Percentiles rank a stretch among this genome's conserved stretches.
Conservation (phyloP, 1,140 invertebrate species). For the Zophobas morio region DNA sequence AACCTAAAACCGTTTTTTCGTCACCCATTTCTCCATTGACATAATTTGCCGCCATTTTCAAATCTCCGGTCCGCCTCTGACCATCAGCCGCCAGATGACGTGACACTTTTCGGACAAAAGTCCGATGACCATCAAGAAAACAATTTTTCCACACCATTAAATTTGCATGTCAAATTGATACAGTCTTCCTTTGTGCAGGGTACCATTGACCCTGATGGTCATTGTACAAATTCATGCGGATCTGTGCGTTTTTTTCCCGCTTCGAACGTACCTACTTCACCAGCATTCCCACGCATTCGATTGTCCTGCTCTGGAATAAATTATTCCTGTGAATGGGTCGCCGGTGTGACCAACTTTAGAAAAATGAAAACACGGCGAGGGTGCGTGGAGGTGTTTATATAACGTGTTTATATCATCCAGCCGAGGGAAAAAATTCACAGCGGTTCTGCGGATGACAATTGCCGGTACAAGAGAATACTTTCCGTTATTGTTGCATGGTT, state of each 20-base stretch:
- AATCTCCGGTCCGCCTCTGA: background rate
- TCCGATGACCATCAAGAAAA: background rate
- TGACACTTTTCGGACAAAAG: background rate
- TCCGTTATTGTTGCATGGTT: constrained; percentile 24
- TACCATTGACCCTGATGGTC: constrained; percentile 15
- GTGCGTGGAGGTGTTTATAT: constrained; percentile 15
- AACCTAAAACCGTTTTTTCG: too few species aligned
- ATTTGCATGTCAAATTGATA: background rate
- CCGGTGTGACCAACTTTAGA: background rate
- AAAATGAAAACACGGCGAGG: background rate
- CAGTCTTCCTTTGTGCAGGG: background rate
- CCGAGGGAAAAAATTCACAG: constrained; percentile 1
- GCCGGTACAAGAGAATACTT: constrained; percentile 22
- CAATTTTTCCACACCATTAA: background rate
- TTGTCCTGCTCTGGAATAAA: background rate
- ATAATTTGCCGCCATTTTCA: too few species aligned
- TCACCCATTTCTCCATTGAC: too few species aligned
- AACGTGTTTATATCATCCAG: constrained; percentile 19
- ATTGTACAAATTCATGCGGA: background rate
- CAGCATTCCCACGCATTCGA: background rate
- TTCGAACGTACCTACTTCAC: background rate
- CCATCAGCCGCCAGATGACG: background rate
- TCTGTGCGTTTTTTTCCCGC: background rate
- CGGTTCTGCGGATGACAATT: background rate
- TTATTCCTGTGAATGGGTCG: too few species aligned